Evolutionary conservation across 2,797 vertebrate species (phyloP).

Genomic region (Catostomus latipinnis): DNA sequence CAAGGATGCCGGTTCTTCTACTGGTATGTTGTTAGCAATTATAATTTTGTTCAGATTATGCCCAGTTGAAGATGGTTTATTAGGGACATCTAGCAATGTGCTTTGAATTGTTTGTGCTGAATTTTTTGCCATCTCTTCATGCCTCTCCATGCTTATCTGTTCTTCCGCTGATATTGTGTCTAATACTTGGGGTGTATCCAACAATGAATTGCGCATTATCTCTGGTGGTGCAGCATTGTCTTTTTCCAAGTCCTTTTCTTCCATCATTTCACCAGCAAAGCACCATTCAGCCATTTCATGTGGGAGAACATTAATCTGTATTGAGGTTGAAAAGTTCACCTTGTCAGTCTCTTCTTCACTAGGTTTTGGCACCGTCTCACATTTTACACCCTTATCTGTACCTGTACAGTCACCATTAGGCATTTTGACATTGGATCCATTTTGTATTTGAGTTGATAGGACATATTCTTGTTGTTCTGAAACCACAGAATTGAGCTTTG

Average conservation of each 20-base stretch:
- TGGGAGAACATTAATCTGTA: constrained; percentile 31
- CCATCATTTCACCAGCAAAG: constrained; percentile 26
- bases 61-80: neutral
- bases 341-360: neutral
- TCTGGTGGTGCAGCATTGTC: constrained; percentile 55
- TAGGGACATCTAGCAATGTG: neutral
- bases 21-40: neutral
- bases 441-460: neutral
- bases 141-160: neutral
- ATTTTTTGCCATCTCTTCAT: neutral
- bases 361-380: neutral
- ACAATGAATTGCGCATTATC: constrained; percentile 64
- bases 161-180: neutral
- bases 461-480: neutral
- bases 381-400: neutral
- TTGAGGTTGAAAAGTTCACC: constrained; percentile 14
- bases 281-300: constrained; percentile 48
- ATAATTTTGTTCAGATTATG: neutral
- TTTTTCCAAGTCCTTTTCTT: constrained; percentile 53
- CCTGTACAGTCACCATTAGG: neutral
- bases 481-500: neutral
- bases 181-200: constrained; percentile 56
- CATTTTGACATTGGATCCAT: neutral
- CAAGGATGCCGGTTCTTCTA: neutral
- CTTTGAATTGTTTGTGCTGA: constrained; percentile 18